Evolutionary conservation across 2,797 vertebrate genomes (phyloP), one percentile per base, ranked within the genome.

Genomic region (Fistularia commersonii): DNA sequence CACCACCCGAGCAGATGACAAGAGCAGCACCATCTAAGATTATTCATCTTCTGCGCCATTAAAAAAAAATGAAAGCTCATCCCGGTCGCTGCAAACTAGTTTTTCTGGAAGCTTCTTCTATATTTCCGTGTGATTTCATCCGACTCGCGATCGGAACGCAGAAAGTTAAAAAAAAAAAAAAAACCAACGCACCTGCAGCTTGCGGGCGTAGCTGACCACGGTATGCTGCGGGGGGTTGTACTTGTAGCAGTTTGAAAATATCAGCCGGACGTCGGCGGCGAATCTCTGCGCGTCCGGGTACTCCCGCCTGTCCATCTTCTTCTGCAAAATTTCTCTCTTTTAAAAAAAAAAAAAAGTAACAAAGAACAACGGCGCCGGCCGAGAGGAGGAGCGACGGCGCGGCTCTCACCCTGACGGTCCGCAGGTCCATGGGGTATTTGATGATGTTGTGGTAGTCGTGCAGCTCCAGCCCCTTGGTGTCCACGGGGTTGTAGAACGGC

Each of bases 191-290:
- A 98, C 97, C 93, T 99, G 97, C 8, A 99, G 93, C 71, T 93
- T 95, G 69, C 91, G 84, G 76, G 95, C 97, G 91, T 92, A 93
- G 3, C 87, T 84, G 12, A 98, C 95, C 12, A 98, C 92, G 13
- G 91, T 90, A 0, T 95, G 93, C 77, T 95, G 90, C 0, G 93
- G 91, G 33, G 94, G 95, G 66, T 98, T 98, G 88, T 98, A 99
- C 77, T 98, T 99, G 88, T 98, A 99, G 76, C 96, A 99, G 77
- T 99, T 98, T 15, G 96, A 98, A 82, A 99, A 99, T 87, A 99
- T 98, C 70, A 99, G 86, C 74, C 95, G 88, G 49, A 99, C 90
- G 47, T 99, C 96, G 0, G 94, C 90, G 0, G 96, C 95, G 6
- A 98, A 98, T 6, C 80, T 82, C 74, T 96, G 93, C 0, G 92